These are phyloP conservation scores for Enteromius anoplus DNA, from an alignment of 2,797 vertebrate species.

Conservation along the genomic window DNA sequence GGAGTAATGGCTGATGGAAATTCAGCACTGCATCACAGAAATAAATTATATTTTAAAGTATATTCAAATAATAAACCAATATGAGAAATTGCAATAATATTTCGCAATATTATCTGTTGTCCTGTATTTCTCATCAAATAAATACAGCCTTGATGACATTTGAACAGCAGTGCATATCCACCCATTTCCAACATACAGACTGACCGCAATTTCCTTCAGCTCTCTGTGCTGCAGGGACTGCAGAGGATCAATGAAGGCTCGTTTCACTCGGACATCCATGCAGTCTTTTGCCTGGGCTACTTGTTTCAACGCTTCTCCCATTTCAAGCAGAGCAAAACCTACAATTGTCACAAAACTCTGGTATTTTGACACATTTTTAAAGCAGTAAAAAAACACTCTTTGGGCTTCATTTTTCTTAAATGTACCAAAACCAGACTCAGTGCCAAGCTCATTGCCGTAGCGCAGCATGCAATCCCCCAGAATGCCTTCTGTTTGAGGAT, in stretches of 20 bases:
- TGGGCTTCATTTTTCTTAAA: slow-evolving; percentile 23
- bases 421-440: slow-evolving; percentile 83
- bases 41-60: too few species aligned
- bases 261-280: slow-evolving; percentile 83
- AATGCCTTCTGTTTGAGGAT: slow-evolving; percentile 85
- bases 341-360: not conserved
- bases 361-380: not conserved
- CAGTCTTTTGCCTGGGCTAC: slow-evolving; percentile 85
- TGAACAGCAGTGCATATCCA: not conserved
- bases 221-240: slow-evolving; percentile 86
- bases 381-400: not conserved
- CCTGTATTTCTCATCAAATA: too few species aligned
- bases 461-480: slow-evolving; percentile 86
- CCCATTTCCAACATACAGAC: not conserved
- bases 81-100: too few species aligned
- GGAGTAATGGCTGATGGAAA: too few species aligned
- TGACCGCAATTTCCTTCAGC: slow-evolving; percentile 84
- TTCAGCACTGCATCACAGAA: too few species aligned
- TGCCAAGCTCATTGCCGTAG: slow-evolving; percentile 82
- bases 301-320: slow-evolving; percentile 84
- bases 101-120: too few species aligned
- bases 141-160: too few species aligned
- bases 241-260: slow-evolving; percentile 85
- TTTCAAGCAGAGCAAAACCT: slow-evolving; percentile 79
- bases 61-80: too few species aligned